Evolutionary conservation across 2,888 invertebrate genomes (phyloP), one percentile per base, ranked within the genome.

Genomic region (Thalpophila matura): DNA sequence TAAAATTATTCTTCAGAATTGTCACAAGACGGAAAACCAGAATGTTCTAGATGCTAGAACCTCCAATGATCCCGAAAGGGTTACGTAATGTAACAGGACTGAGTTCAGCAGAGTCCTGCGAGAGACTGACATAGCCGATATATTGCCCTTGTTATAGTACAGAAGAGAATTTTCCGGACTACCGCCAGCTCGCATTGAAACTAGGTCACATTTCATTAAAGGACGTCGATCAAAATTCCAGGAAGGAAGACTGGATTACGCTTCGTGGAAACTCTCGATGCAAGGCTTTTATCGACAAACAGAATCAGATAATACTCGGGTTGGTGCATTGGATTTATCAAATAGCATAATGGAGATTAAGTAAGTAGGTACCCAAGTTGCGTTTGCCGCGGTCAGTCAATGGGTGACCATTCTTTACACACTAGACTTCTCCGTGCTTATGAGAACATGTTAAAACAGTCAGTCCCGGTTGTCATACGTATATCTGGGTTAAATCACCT

Each of bases 171-270:
- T 43, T 33, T n/a, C 10, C 31, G 4, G 45, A 62, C 62, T 62
- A 62, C 62, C 62, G 20, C 37, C 54, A 6, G 33, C 33, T 33
- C 14, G n/a, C 33, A 29, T 14, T 42, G 31, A 4, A 66, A 66
- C 45, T 65, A 47, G 60, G 66, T 67, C 60, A 60, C 42, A 37
- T 47, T 53, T 53, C 14, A 59, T 40, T 40, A 14, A n/a, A 51
- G 3, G 31, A 4, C 18, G 45, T 47, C 60, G 46, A 47, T 53
- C 26, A 7, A 40, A 22, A 53, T 60, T 67, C 51, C 42, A 60
- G 6, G 60, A 53, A 60, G 14, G 22, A 6, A 22, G 26, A 59
- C 31, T 37, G 10, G 10, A 24, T 38, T 60, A 14, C 18, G 7
- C 6, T 68, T 68, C 51, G 37, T 16, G 31, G 47, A 47, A 66